Evolutionary conservation across 2,888 invertebrate genomes (phyloP).

Genomic region (Drosophila putrida): DNA sequence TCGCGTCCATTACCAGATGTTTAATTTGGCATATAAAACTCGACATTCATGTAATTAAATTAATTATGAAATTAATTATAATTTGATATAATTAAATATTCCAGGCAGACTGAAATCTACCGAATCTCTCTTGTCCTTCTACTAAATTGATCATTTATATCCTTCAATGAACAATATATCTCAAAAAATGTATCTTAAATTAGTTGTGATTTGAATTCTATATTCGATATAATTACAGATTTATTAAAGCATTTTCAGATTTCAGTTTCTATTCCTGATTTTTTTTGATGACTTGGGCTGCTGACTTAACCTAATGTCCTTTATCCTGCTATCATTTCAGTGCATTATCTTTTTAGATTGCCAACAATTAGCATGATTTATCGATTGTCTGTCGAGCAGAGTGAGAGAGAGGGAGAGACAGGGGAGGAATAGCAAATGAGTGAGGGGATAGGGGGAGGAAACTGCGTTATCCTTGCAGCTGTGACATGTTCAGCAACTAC

Average conservation of each 20-base stretch:
- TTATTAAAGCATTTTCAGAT: no score
- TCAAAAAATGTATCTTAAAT: no score
- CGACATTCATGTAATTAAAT: conserved; percentile 34
- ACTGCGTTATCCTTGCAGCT: conserved; percentile 59
- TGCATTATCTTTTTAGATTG: conserved; percentile 52
- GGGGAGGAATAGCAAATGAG: not conserved
- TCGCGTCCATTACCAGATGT: conserved; percentile 36
- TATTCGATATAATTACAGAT: no score
- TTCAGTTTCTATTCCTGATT: no score
- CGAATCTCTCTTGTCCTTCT: not conserved
- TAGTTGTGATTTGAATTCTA: no score
- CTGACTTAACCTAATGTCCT: conserved; percentile 6
- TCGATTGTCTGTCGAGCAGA: conserved; percentile 52
- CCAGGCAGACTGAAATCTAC: not conserved
- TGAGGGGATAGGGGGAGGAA: conserved; percentile 4
- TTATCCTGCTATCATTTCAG: conserved; percentile 6
- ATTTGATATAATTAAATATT: conserved; percentile 1
- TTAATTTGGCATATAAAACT: conserved; percentile 24
- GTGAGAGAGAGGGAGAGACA: not conserved
- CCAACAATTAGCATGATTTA: conserved; percentile 75
- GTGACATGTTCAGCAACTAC: conserved; percentile 64
- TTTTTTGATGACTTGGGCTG: not conserved
- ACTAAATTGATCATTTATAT: not conserved
- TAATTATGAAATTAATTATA: conserved; percentile 30
- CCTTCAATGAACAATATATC: no score